Conservation (phyloP, 1,140 invertebrate genomes). For the Lysiphlebus fabarum region DNA sequence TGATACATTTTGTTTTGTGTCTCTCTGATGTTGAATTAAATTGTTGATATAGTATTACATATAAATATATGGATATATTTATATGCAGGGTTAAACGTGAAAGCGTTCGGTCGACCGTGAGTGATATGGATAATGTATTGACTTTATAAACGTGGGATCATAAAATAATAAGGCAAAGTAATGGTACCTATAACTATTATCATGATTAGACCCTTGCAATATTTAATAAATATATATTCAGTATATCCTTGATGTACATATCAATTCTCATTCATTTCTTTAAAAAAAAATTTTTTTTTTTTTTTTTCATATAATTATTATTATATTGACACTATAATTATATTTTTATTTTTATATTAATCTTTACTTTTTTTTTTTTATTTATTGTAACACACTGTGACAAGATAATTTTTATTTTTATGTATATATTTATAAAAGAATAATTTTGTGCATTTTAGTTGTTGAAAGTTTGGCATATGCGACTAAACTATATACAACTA, state of each 20-base stretch:
- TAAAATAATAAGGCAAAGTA: slow-evolving; percentile 45
- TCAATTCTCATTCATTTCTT: too few species aligned
- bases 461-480: too few species aligned
- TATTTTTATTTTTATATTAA: slow-evolving; percentile 10
- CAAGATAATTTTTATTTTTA: too few species aligned
- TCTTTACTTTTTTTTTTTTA: neutral
- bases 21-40: too few species aligned
- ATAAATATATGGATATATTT: neutral
- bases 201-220: slow-evolving; percentile 29
- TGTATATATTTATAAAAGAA: too few species aligned
- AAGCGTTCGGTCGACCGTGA: slow-evolving; percentile 13
- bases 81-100: slow-evolving; percentile 15
- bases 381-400: too few species aligned
- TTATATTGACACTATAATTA: slow-evolving; percentile 7
- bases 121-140: slow-evolving; percentile 37
- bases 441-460: too few species aligned
- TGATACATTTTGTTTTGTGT: too few species aligned
- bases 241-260: too few species aligned
- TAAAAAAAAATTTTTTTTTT: too few species aligned
- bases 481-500: neutral
- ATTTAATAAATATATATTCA: slow-evolving; percentile 2
- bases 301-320: neutral
- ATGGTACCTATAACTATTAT: slow-evolving; percentile 44
- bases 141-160: slow-evolving; percentile 36
- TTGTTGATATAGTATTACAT: neutral